These are phyloP conservation scores for Eurois occulta DNA, from an alignment of 2,888 invertebrate genomes.

Conservation along the genomic window DNA sequence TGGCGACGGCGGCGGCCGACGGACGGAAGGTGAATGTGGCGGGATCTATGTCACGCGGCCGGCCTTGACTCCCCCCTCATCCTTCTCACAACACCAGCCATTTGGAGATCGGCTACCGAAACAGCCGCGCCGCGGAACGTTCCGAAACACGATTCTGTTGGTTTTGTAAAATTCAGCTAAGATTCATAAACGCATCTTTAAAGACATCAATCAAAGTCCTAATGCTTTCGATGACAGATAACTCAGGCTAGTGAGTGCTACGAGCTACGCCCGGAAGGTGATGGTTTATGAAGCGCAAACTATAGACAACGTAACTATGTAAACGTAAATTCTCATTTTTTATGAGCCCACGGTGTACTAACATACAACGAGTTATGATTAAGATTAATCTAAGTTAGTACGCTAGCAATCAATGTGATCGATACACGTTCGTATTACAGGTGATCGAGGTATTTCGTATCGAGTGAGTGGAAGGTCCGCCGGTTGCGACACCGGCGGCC, in stretches of 20 bases:
- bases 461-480: slow-evolving; percentile 87
- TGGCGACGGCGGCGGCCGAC: slow-evolving; percentile 72
- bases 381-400: slow-evolving; percentile 51
- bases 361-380: slow-evolving; percentile 34
- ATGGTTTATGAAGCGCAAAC: not conserved
- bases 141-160: slow-evolving; percentile 24
- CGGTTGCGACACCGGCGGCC: slow-evolving; percentile 84
- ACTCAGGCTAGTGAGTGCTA: not conserved
- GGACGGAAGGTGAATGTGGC: slow-evolving; percentile 88
- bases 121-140: slow-evolving; percentile 44
- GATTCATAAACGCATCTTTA: slow-evolving; percentile 14
- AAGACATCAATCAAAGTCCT: not conserved
- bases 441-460: slow-evolving; percentile 82
- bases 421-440: slow-evolving; percentile 78
- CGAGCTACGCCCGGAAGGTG: not conserved
- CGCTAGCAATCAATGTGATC: slow-evolving; percentile 69
- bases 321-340: slow-evolving; percentile 13
- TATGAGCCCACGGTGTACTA: slow-evolving; percentile 25
- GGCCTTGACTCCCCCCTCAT: slow-evolving; percentile 88
- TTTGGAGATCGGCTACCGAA: slow-evolving; percentile 70
- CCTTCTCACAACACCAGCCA: slow-evolving; percentile 75
- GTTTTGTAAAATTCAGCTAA: slow-evolving; percentile 25
- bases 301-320: not conserved
- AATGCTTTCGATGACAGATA: not conserved
- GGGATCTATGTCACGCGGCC: slow-evolving; percentile 86